Base-by-base conservation (phyloP, 2,113 vertebrate species). In the Ellobius talpinus region DNA sequence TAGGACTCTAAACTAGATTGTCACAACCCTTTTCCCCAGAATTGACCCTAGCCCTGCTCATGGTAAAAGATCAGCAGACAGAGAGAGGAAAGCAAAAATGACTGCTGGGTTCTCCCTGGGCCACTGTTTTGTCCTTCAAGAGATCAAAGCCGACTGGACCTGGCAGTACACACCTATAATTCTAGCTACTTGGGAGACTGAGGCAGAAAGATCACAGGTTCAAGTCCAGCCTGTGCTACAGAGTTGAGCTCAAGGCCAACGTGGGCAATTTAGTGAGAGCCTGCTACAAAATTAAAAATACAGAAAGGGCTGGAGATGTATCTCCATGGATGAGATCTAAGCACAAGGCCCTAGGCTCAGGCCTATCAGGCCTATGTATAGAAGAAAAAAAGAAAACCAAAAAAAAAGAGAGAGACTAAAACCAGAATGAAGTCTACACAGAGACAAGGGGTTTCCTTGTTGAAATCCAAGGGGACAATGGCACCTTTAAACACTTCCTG, bases 401-500 rank as follows among this genome's bases (percentile, higher is more conserved):
- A 21, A 21, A 45, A 42, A 3, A 23, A 24, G 21, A 42, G 19
- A 87, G 90, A 90, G 50, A 79, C 78, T 52, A 52, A 65, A 92
- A 68, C 8, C 31, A 73, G 87, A 63, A 42, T 78, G 50, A 89
- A 94, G 65, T 61, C 52, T 13, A 31, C 21, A 39, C 2, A 39
- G 74, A 90, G 94, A 97, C 58, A 87, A 65, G 26, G 45, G 12
- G 72, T 88, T 19, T 4, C 36, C 58, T 42, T 77, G 76, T 92
- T 92, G 85, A 93, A 98, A 96, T 50, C 95, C 85, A 94, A 87
- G 89, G 90, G 78, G 79, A 55, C 82, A 36, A 23, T 93, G 97
- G 94, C 95, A 97, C 97, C 98, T 98, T 98, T 45, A 97, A 98
- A 96, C 86, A 97, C 97, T 92, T 91, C 93, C 94, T 96, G 97